These are phyloP conservation scores for Takifugu rubripes DNA, from an alignment of 2,797 vertebrate species.

Conservation along the genomic window DNA sequence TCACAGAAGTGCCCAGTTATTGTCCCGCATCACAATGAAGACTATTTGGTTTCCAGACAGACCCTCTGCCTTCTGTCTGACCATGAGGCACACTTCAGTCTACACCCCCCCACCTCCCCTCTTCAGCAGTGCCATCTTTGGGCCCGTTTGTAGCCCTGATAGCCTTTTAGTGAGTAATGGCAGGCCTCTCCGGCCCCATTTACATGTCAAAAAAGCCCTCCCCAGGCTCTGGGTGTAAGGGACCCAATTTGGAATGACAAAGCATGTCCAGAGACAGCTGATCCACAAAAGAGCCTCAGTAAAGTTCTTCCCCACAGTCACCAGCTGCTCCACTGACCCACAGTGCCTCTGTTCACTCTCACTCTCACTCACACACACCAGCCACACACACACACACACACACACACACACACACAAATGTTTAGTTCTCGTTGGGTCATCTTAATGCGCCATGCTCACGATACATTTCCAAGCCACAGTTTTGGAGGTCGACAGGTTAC, in stretches of 20 bases:
- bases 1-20: conserved; percentile 19
- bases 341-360: conserved; percentile 69
- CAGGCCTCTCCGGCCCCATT: conserved; percentile 56
- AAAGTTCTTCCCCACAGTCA: conserved; percentile 77
- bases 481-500: conserved; percentile 74
- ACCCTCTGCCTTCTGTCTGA: conserved; percentile 63
- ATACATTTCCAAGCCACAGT: conserved; percentile 45
- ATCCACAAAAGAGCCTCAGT: conserved; percentile 80
- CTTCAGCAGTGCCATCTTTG: conserved; percentile 46
- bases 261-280: conserved; percentile 76
- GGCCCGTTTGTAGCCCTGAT: conserved; percentile 54
- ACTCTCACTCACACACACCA: conserved; percentile 4
- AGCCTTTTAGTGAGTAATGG: conserved; percentile 70
- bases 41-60: conserved; percentile 61
- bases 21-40: conserved; percentile 41
- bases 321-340: conserved; percentile 80
- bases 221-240: conserved; percentile 64
- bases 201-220: conserved; percentile 76
- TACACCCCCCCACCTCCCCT: conserved; percentile 15
- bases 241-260: conserved; percentile 77
- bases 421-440: conserved; percentile 11
- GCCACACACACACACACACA: background rate
- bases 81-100: conserved; percentile 71
- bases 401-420: conserved; percentile 26
- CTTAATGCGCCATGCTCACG: too few species aligned